Base-by-base conservation (phyloP, 2,797 vertebrate species). In the Darevskia nairensis region DNA sequence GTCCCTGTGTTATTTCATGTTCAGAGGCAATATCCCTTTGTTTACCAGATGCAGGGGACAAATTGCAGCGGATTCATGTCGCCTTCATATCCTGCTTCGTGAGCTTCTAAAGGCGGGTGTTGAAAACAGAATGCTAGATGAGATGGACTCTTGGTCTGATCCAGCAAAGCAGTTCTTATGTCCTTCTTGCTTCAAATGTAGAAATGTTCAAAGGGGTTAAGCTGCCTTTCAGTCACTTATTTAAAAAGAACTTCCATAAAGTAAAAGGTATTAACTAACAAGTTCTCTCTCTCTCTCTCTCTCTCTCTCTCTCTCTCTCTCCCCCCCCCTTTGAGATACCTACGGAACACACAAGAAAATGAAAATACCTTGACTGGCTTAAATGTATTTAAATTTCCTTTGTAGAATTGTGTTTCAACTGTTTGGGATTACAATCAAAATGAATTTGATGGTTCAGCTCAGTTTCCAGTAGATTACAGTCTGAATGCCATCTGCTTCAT, bases 351-450 rank as follows among this genome's bases (percentile, higher is more conserved):
- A 80, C 23, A 78, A 82, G 66, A 27, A 80, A 50, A 15, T 89
- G 17, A 44, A 84, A 64, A 69, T 23, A 88, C 91, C 69, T 82
- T 89, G 46, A 74, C 39, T 89, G 86, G 90, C 4, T 91, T 93
- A 92, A 68, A 46, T 87, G 35, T 81, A 94, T 95, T 92, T 89
- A 93, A 89, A 91, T 92, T 93, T 93, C 6, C 21, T 11, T 90
- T 68, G 77, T 84, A 46, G 29, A 93, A 92, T 64, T 76, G 82
- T 32, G 92, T 94, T 84, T 95, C 81, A 92, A 93, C 64, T 88
- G 76, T n/a, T 94, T 92, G 86, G 90, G 80, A 94, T 94, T 94
- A 93, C 72, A 95, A 93, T 94, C 27, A 0, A 94, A 95, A 94
- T 93, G 1, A 93, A 93, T 95, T 93, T 93, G 88, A 91, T 93